Conservation (phyloP, 2,888 invertebrate species). For the Pterostichus madidus region DNA sequence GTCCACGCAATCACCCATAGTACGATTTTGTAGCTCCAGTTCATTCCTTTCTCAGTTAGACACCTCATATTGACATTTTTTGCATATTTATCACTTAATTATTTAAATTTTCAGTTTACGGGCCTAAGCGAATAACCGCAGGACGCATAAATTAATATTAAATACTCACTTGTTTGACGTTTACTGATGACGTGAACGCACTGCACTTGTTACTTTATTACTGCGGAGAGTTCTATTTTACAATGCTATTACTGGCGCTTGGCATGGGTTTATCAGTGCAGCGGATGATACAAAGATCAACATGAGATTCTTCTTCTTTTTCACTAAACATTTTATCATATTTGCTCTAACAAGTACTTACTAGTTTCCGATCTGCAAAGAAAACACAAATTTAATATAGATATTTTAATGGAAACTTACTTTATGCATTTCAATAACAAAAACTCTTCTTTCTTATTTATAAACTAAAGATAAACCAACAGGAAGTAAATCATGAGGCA, state of each 20-base stretch:
- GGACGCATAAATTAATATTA: slow-evolving; percentile 66
- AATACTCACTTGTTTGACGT: slow-evolving; percentile 54
- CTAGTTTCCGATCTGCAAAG: too few relatives aligned
- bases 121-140: slow-evolving; percentile 49
- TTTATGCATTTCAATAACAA: too few relatives aligned
- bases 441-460: too few relatives aligned
- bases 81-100: slow-evolving; percentile 67
- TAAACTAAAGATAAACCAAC: too few relatives aligned
- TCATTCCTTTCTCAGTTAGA: slow-evolving; percentile 65
- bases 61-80: slow-evolving; percentile 62
- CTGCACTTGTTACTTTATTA: slow-evolving; percentile 55
- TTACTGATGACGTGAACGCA: slow-evolving; percentile 55
- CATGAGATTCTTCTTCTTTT: background rate
- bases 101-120: slow-evolving; percentile 65
- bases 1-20: slow-evolving; percentile 4
- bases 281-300: background rate
- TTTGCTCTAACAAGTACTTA: too few relatives aligned
- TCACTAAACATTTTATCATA: too few relatives aligned
- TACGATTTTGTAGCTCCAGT: slow-evolving; percentile 44
- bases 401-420: too few relatives aligned
- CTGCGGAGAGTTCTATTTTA: slow-evolving; percentile 41
- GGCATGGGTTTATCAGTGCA: too few relatives aligned
- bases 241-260: slow-evolving; percentile 56
- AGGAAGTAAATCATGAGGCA: too few relatives aligned
- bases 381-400: too few relatives aligned